These are phyloP conservation scores for Zaprionus ornatus DNA, from an alignment of 1,140 invertebrate genomes.

Conservation along the genomic window DNA sequence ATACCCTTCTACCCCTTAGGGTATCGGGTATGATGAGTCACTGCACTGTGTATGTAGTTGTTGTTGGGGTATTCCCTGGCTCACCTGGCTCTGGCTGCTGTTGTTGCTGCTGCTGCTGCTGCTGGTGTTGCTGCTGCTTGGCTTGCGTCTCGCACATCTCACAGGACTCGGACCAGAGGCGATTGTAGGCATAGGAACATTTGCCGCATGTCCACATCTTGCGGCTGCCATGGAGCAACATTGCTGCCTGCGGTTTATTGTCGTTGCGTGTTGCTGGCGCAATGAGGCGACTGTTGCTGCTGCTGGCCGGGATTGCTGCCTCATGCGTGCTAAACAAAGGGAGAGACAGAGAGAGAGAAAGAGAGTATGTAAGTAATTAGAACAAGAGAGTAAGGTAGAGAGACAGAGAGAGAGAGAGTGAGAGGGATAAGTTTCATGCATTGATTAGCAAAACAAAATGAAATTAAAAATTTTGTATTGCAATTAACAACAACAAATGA, in stretches of 20 bases:
- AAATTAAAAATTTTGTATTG: conserved; percentile 7
- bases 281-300: conserved; percentile 36
- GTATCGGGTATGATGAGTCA: no score
- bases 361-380: neutral
- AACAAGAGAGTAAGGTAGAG: neutral
- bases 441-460: conserved; percentile 20
- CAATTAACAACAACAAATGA: neutral
- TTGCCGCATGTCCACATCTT: conserved; percentile 94
- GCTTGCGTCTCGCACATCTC: conserved; percentile 91
- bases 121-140: conserved; percentile 6
- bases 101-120: conserved; percentile 7
- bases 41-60: no score
- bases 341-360: neutral
- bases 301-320: conserved; percentile 28
- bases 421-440: neutral
- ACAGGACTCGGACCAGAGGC: conserved; percentile 90
- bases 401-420: neutral
- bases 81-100: conserved; percentile 30
- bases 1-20: no score
- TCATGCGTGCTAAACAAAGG: conserved; percentile 52
- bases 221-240: conserved; percentile 60
- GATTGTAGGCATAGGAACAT: conserved; percentile 95
- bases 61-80: neutral
- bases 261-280: conserved; percentile 61
- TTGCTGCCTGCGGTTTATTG: conserved; percentile 65